These are phyloP conservation scores for Agonopterix subpropinquella DNA, from an alignment of 2,888 invertebrate species.

Conservation along the genomic window DNA sequence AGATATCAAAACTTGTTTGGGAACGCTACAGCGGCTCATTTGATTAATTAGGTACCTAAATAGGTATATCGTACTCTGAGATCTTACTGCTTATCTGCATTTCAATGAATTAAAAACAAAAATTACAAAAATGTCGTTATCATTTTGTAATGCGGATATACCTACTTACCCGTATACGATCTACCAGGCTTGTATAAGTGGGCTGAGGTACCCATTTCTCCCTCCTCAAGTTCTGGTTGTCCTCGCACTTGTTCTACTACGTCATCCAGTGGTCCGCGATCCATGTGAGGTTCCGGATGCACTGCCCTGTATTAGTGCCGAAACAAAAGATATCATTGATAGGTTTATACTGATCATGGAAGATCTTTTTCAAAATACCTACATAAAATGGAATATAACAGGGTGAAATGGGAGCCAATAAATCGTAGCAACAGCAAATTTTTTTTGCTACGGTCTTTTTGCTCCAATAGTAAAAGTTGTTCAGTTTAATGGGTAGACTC, in stretches of 20 bases:
- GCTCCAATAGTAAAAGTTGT: too few species aligned
- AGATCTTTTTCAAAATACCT: not conserved
- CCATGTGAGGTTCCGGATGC: constrained; percentile 51
- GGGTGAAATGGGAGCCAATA: too few species aligned
- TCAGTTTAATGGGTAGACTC: too few species aligned
- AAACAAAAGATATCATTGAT: not conserved
- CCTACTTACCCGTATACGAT: constrained; percentile 43
- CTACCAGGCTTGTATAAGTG: constrained; percentile 50
- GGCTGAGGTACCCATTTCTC: constrained; percentile 56
- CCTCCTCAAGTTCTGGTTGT: constrained; percentile 67
- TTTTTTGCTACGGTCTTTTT: too few species aligned
- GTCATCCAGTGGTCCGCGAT: constrained; percentile 62
- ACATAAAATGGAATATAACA: not conserved
- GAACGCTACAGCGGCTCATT: not conserved
- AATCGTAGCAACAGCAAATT: too few species aligned
- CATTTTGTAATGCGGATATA: not conserved
- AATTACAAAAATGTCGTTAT: not conserved
- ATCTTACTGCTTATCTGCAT: too few species aligned
- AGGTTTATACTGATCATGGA: not conserved
- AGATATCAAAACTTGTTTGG: not conserved
- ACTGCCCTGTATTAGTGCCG: constrained; percentile 31
- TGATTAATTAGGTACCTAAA: not conserved
- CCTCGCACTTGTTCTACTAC: constrained; percentile 63
- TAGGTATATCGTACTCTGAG: too few species aligned
- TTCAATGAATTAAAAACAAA: too few species aligned